Evolutionary conservation across 2,797 vertebrate genomes (phyloP).

Genomic region (Semaprochilodus insignis): DNA sequence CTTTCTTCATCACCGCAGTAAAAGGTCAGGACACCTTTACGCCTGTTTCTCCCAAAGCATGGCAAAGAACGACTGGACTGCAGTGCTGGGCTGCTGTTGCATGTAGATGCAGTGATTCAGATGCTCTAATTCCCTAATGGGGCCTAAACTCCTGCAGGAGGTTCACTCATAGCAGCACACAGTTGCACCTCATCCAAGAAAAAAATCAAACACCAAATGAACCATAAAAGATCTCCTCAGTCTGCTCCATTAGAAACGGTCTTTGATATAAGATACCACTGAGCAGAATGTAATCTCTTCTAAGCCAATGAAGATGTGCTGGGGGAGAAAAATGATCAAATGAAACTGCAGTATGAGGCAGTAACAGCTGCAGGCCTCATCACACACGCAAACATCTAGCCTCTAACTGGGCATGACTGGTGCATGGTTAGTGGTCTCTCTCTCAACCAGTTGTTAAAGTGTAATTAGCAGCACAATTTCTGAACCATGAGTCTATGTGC

Average conservation of each 20-base stretch:
- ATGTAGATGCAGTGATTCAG: constrained; percentile 9
- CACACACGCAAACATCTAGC: neutral
- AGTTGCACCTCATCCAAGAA: constrained; percentile 14
- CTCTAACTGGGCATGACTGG: neutral
- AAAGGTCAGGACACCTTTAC: neutral
- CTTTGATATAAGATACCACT: neutral
- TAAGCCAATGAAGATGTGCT: neutral
- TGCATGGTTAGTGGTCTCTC: neutral
- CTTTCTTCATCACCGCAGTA: neutral
- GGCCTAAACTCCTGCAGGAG: constrained; percentile 37
- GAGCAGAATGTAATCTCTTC: neutral
- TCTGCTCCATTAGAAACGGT: neutral
- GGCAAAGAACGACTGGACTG: neutral
- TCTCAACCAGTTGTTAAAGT: neutral
- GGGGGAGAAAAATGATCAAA: neutral
- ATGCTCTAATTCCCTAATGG: constrained; percentile 23
- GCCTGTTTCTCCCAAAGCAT: neutral
- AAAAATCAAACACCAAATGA: constrained; percentile 3
- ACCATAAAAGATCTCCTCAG: neutral
- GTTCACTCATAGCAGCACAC: neutral
- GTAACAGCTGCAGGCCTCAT: neutral
- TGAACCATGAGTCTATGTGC: neutral
- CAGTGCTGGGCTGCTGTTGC: constrained; percentile 25
- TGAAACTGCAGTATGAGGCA: neutral
- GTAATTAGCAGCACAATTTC: neutral